These are phyloP conservation scores for Pseudolycoriella hygida DNA, from an alignment of 2,888 invertebrate species.

Conservation along the genomic window DNA sequence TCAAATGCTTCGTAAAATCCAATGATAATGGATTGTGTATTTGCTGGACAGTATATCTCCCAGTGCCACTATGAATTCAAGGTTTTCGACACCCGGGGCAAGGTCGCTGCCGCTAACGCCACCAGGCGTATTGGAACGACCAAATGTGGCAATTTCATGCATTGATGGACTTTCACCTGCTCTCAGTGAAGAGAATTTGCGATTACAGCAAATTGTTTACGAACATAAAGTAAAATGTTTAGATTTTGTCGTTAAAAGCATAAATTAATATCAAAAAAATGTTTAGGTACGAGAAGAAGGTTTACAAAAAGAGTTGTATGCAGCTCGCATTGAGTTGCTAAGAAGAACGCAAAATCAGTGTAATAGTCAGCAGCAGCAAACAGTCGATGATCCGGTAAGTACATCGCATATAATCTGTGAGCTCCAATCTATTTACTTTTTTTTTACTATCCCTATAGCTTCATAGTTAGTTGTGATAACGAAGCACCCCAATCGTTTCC, in stretches of 20 bases:
- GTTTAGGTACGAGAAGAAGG: conserved; percentile 57
- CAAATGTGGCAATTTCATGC: conserved; percentile 25
- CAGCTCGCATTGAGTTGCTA: conserved; percentile 56
- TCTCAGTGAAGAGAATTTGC: conserved; percentile 29
- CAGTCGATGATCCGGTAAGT: conserved; percentile 26
- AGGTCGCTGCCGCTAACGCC: conserved; percentile 33
- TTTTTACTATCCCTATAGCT: background rate
- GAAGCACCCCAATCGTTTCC: background rate
- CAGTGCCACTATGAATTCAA: conserved; percentile 17
- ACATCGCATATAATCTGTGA: background rate
- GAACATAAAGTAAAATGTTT: conserved; percentile 54
- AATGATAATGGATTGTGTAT: conserved; percentile 14
- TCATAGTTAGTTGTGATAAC: background rate
- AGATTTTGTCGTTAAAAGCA: background rate
- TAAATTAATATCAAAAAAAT: background rate
- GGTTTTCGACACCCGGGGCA: conserved; percentile 21
- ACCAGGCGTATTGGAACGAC: conserved; percentile 21
- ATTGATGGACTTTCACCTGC: conserved; percentile 29
- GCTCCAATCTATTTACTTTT: background rate
- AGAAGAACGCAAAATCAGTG: conserved; percentile 27
- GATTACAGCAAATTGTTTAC: conserved; percentile 66
- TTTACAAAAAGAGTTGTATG: conserved; percentile 57
- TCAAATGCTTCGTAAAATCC: too few relatives aligned
- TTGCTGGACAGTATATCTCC: conserved; percentile 7
- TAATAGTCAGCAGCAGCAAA: conserved; percentile 2